phyloP scores from a whole-genome alignment of 2,888 invertebrate species.

The Operophtera brumata region DNA sequence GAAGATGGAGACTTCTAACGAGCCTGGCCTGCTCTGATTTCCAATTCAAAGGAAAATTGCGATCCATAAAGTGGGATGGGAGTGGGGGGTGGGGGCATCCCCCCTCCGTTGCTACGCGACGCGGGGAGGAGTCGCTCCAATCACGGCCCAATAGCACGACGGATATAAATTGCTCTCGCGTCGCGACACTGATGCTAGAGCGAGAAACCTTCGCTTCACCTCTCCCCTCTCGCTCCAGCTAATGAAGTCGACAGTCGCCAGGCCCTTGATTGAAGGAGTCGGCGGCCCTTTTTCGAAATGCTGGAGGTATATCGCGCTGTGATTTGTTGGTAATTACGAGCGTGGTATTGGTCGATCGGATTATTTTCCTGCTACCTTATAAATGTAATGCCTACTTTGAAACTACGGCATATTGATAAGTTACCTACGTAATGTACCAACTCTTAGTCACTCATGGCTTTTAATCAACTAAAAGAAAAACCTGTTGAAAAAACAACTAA shows the following conservation, averaged over 20 bases:
- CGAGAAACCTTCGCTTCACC: constrained; percentile 43
- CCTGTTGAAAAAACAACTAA: too few relatives aligned
- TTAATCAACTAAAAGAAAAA: too few relatives aligned
- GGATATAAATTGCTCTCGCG: constrained; percentile 80
- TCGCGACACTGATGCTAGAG: constrained; percentile 69
- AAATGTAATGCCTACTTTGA: constrained; percentile 23
- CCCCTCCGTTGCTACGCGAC: constrained; percentile 82
- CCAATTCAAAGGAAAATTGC: constrained; percentile 82
- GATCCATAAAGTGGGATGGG: constrained; percentile 75
- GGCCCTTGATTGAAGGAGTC: constrained; percentile 76
- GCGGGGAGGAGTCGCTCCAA: constrained; percentile 83
- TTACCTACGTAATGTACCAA: not conserved
- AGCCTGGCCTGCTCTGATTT: constrained; percentile 77
- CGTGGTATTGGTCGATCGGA: constrained; percentile 45
- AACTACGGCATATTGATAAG: not conserved
- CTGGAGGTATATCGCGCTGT: constrained; percentile 55
- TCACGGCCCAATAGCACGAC: constrained; percentile 82
- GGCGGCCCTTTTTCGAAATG: constrained; percentile 69
- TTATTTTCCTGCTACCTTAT: constrained; percentile 40
- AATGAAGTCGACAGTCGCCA: constrained; percentile 75
- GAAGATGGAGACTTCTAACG: constrained; percentile 76
- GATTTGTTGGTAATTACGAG: constrained; percentile 65
- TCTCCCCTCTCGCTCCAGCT: constrained; percentile 57
- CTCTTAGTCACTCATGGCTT: too few relatives aligned
- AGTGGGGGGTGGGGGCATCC: constrained; percentile 46